Conservation (phyloP, 2,797 vertebrate genomes). For the Lithobates pipiens region DNA sequence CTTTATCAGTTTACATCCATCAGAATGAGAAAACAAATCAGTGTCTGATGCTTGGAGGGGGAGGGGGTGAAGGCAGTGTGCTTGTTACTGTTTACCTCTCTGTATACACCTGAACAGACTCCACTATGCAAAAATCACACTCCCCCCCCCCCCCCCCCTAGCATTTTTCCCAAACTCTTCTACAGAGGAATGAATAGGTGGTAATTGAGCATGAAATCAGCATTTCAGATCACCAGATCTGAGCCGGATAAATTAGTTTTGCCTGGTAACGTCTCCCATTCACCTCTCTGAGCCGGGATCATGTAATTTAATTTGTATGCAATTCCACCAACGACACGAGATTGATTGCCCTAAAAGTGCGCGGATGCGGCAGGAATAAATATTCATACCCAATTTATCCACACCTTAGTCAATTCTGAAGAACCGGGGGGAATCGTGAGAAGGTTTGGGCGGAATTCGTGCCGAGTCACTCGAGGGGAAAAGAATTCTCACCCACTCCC, state of each 20-base stretch:
- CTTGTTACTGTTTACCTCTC: no score
- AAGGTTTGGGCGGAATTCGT: neutral
- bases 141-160: no score
- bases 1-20: no score
- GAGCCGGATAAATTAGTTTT: neutral
- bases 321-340: constrained; percentile 15
- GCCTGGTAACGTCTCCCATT: neutral
- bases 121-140: no score
- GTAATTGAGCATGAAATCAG: constrained; percentile 46
- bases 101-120: no score
- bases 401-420: neutral
- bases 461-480: neutral
- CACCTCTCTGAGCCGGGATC: constrained; percentile 20
- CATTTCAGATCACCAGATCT: constrained; percentile 40
- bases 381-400: neutral
- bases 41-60: no score
- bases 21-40: no score
- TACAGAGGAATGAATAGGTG: constrained; percentile 8
- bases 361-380: constrained; percentile 7
- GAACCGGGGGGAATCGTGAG: neutral
- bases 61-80: no score
- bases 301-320: constrained; percentile 48
- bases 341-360: constrained; percentile 30
- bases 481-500: neutral
- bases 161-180: neutral